These are phyloP conservation scores for Agonopterix subpropinquella DNA, from an alignment of 2,888 invertebrate species.

Conservation along the genomic window DNA sequence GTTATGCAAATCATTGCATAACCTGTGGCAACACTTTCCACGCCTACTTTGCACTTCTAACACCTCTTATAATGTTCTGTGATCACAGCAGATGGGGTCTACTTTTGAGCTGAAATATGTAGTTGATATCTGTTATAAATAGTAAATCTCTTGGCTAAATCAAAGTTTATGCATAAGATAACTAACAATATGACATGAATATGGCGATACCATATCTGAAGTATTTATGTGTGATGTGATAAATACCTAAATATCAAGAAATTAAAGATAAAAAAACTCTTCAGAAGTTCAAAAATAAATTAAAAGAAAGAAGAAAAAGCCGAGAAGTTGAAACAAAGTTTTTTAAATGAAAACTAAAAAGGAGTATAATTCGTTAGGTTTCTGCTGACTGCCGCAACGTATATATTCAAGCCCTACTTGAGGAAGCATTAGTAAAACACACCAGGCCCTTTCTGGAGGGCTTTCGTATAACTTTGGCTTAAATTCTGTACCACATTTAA, in stretches of 20 bases:
- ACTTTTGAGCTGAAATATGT: no score
- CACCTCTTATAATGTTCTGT: no score
- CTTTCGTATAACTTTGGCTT: slow-evolving; percentile 39
- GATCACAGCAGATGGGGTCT: no score
- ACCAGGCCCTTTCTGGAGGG: slow-evolving; percentile 50
- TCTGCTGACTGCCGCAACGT: slow-evolving; percentile 22
- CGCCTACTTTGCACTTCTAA: no score
- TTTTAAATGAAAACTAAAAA: neutral
- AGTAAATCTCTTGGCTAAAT: no score
- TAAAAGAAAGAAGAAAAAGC: slow-evolving; percentile 5
- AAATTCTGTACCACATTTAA: slow-evolving; percentile 51
- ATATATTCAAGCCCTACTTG: slow-evolving; percentile 36
- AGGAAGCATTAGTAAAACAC: slow-evolving; percentile 25
- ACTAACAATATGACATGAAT: slow-evolving; percentile 36
- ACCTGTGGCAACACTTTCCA: no score
- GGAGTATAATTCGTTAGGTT: neutral
- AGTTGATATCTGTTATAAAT: no score
- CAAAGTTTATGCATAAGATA: slow-evolving; percentile 9
- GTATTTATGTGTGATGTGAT: slow-evolving; percentile 22
- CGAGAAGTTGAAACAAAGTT: slow-evolving; percentile 8
- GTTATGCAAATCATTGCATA: no score
- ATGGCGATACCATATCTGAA: slow-evolving; percentile 33
- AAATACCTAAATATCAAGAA: slow-evolving; percentile 15
- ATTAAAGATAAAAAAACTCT: neutral
- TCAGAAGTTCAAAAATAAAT: slow-evolving; percentile 6